These are phyloP conservation scores for Muscicapa adusta DNA, from an alignment of 2,113 vertebrate genomes.

Conservation along the genomic window DNA sequence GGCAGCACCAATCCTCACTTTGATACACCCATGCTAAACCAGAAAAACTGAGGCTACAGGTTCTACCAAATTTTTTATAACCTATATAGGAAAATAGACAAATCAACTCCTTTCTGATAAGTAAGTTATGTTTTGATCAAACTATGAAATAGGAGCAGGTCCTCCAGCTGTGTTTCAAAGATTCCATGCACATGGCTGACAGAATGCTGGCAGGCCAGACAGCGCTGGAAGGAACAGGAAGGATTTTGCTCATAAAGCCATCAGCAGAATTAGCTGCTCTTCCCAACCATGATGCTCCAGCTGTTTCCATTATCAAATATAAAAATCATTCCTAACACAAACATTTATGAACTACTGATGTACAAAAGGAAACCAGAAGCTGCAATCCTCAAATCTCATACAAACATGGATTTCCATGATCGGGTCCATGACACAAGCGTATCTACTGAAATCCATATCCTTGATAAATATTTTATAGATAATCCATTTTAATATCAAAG, in stretches of 20 bases:
- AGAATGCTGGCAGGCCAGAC: not conserved
- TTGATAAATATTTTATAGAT: not conserved
- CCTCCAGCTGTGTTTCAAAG: not conserved
- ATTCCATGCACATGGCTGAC: not conserved
- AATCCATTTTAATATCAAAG: not conserved
- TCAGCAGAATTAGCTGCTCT: not conserved
- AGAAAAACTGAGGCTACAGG: not conserved
- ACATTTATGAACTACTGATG: not conserved
- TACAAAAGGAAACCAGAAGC: not conserved
- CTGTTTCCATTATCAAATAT: not conserved
- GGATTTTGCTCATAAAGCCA: not conserved
- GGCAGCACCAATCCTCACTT: not conserved
- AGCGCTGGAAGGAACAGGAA: not conserved
- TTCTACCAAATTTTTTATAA: not conserved
- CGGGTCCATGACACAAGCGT: accelerated
- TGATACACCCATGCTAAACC: not conserved
- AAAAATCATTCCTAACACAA: not conserved
- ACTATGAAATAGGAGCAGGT: not conserved
- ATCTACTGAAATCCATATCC: not conserved
- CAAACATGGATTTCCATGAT: not conserved
- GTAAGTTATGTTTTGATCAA: not conserved
- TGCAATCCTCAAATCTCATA: not conserved
- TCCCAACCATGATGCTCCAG: not conserved
- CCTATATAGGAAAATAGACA: not conserved
- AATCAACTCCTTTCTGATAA: not conserved